These are phyloP conservation scores for Miichthys miiuy DNA, from an alignment of 2,797 vertebrate genomes.

Conservation along the genomic window DNA sequence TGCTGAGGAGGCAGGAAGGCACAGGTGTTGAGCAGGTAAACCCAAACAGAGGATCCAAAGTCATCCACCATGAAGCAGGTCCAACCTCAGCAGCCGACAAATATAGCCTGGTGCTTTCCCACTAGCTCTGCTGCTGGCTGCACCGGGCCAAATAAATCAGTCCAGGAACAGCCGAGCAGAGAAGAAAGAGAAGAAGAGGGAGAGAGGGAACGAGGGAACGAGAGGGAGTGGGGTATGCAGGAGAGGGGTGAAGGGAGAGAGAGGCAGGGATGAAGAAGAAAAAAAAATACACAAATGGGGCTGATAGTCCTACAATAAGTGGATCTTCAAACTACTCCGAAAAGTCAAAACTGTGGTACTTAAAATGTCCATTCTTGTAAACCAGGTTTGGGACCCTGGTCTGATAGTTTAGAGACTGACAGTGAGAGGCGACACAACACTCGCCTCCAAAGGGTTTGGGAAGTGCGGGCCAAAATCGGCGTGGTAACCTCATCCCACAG, in stretches of 20 bases:
- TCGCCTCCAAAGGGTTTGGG: conserved; percentile 51
- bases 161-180: conserved; percentile 50
- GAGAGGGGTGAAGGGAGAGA: conserved; percentile 33
- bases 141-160: conserved; percentile 72
- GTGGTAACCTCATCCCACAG: conserved; percentile 81
- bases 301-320: conserved; percentile 19
- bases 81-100: conserved; percentile 68
- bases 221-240: conserved; percentile 52
- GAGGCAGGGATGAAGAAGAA: conserved; percentile 22
- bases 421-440: conserved; percentile 49
- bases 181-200: conserved; percentile 51
- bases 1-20: conserved; percentile 53
- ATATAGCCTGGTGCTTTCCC: conserved; percentile 82
- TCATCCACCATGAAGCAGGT: conserved; percentile 61
- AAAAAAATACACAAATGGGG: conserved; percentile 4
- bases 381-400: conserved; percentile 32
- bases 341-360: conserved; percentile 30
- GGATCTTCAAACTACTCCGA: conserved; percentile 45
- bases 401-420: conserved; percentile 48
- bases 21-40: conserved; percentile 73
- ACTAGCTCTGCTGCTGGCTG: conserved; percentile 36
- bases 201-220: conserved; percentile 38
- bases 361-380: conserved; percentile 48
- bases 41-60: conserved; percentile 59
- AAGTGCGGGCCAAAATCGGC: conserved; percentile 67